phyloP scores from a whole-genome alignment of 2,113 vertebrate genomes.

The Halcyon malimbica region DNA sequence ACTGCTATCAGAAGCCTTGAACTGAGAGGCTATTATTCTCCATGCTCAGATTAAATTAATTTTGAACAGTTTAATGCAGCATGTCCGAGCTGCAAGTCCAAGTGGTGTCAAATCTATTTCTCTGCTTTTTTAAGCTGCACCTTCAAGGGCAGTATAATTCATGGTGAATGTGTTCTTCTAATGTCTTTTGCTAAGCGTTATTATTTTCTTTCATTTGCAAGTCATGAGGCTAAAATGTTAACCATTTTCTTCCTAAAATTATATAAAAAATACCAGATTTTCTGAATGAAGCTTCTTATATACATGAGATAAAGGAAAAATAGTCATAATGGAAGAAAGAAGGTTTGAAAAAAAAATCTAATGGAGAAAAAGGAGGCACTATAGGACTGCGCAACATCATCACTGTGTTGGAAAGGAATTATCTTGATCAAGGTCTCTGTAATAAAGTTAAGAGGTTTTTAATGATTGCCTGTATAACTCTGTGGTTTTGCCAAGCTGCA shows the following conservation, averaged over 20 bases:
- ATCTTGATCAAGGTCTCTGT: constrained; percentile 23
- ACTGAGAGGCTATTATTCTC: constrained; percentile 87
- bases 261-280: constrained; percentile 59
- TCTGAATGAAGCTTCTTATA: constrained; percentile 51
- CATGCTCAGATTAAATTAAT: constrained; percentile 87
- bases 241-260: constrained; percentile 70
- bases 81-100: constrained; percentile 82
- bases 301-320: constrained; percentile 58
- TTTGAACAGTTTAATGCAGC: constrained; percentile 88
- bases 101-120: constrained; percentile 86
- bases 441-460: constrained; percentile 55
- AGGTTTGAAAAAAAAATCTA: neutral
- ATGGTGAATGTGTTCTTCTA: constrained; percentile 79
- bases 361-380: constrained; percentile 27
- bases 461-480: constrained; percentile 27
- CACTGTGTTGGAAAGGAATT: constrained; percentile 32
- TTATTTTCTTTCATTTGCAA: constrained; percentile 83
- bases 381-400: neutral
- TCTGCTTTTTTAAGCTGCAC: constrained; percentile 84
- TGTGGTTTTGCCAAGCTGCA: constrained; percentile 48
- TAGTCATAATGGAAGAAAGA: constrained; percentile 15
- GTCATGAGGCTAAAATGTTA: constrained; percentile 78
- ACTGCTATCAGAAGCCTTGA: constrained; percentile 84
- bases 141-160: constrained; percentile 84
- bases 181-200: constrained; percentile 78